phyloP scores from a whole-genome alignment of 92 coral and sea anemone genomes.

The Hydrozoanthus gracilis region DNA sequence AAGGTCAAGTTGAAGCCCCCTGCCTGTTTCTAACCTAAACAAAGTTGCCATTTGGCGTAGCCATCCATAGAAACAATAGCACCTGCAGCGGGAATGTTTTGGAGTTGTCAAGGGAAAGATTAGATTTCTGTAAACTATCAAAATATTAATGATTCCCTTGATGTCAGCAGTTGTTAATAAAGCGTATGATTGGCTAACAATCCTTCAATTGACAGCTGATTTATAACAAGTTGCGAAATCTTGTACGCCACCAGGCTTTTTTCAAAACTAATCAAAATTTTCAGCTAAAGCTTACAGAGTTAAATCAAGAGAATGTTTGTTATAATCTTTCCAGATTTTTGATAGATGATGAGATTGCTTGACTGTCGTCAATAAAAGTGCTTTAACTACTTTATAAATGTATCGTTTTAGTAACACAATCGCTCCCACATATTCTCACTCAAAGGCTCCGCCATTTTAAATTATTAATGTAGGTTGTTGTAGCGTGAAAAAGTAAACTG shows the following conservation, averaged over 20 bases:
- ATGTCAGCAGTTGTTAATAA: conserved; percentile 1
- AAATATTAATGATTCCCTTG: conserved; percentile 18
- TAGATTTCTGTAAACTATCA: conserved; percentile 32
- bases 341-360: neutral
- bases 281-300: neutral
- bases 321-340: neutral
- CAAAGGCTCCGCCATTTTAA: conserved; percentile 20
- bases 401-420: conserved; percentile 31
- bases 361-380: neutral
- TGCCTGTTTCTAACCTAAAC: conserved; percentile 15
- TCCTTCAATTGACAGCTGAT: conserved; percentile 2
- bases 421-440: neutral
- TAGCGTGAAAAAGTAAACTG: conserved; percentile 29
- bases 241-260: conserved; percentile 15
- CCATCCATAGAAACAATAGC: conserved; percentile 33
- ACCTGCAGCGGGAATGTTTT: conserved; percentile 32
- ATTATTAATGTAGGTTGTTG: neutral
- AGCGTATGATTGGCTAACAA: conserved; percentile 28
- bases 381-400: neutral
- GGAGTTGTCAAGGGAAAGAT: conserved; percentile 30
- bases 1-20: conserved; percentile 32
- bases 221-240: conserved; percentile 18
- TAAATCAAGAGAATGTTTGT: neutral
- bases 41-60: conserved; percentile 33
- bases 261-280: conserved; percentile 1